Conservation (phyloP, 2,888 invertebrate genomes). For the Nomada ferruginata region DNA sequence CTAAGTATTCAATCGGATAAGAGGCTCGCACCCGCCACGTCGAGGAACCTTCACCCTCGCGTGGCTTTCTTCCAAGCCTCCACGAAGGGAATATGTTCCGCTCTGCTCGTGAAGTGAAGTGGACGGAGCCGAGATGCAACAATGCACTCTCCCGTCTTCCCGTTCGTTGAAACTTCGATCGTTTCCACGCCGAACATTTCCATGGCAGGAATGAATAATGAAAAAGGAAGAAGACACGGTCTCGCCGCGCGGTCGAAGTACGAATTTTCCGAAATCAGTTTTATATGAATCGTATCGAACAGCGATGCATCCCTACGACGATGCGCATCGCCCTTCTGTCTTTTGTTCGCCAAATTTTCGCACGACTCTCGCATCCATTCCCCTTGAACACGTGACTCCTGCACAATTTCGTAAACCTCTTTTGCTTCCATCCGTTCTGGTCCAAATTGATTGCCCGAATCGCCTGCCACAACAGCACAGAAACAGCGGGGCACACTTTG, state of each 20-base stretch:
- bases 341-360: too few relatives aligned
- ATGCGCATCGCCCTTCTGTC: neutral
- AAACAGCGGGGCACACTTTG: neutral
- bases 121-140: conserved; percentile 31
- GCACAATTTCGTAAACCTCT: neutral
- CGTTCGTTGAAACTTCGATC: conserved; percentile 28
- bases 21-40: conserved; percentile 21
- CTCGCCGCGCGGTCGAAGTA: neutral
- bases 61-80: conserved; percentile 16
- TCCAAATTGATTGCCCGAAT: too few relatives aligned
- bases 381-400: neutral
- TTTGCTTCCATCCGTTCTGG: too few relatives aligned
- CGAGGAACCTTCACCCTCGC: conserved; percentile 20
- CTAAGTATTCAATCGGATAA: conserved; percentile 51
- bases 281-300: conserved; percentile 27
- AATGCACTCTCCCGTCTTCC: conserved; percentile 16
- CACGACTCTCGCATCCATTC: neutral
- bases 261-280: conserved; percentile 33
- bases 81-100: conserved; percentile 7
- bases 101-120: neutral
- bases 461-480: neutral
- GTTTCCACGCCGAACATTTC: neutral
- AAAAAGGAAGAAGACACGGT: neutral
- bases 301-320: neutral
- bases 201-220: too few relatives aligned